Evolutionary conservation across 2,888 invertebrate species (phyloP).

Genomic region (Invenusta paracnida): DNA sequence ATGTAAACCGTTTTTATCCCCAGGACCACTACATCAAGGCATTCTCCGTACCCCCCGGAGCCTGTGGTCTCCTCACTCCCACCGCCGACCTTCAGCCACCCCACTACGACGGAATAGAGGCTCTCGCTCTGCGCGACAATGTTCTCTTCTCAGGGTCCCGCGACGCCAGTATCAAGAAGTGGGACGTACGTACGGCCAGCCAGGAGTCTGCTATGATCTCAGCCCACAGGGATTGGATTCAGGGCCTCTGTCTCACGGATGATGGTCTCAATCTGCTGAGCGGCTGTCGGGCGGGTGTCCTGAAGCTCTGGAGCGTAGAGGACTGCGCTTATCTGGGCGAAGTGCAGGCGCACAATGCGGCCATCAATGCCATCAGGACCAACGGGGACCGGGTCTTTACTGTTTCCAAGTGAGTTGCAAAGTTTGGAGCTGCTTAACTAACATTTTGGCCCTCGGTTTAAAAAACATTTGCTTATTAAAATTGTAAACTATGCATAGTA

Average conservation of each 20-base stretch:
- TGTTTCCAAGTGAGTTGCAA: conserved; percentile 72
- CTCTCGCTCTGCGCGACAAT: conserved; percentile 68
- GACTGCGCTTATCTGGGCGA: conserved; percentile 69
- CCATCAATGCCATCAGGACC: conserved; percentile 69
- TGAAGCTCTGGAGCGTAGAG: conserved; percentile 73
- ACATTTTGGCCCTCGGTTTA: too few species aligned
- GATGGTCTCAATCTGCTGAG: conserved; percentile 64
- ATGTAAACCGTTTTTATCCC: too few species aligned
- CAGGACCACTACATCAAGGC: conserved; percentile 78
- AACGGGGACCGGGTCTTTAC: conserved; percentile 70
- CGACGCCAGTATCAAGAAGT: conserved; percentile 79
- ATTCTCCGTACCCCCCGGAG: conserved; percentile 62
- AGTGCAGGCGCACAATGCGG: conserved; percentile 68
- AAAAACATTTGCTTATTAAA: too few species aligned
- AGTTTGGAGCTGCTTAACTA: too few species aligned
- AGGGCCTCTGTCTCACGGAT: conserved; percentile 53
- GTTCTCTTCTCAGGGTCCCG: conserved; percentile 76
- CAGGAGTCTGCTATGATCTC: conserved; percentile 69
- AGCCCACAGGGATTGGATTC: conserved; percentile 81
- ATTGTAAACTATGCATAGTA: too few species aligned
- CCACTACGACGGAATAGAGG: conserved; percentile 83
- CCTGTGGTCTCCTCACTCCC: conserved; percentile 63
- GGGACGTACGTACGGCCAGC: conserved; percentile 66
- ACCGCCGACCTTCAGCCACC: conserved; percentile 73
- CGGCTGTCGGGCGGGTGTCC: conserved; percentile 72